phyloP scores from a whole-genome alignment of 2,113 vertebrate species.

The Verasper variegatus region DNA sequence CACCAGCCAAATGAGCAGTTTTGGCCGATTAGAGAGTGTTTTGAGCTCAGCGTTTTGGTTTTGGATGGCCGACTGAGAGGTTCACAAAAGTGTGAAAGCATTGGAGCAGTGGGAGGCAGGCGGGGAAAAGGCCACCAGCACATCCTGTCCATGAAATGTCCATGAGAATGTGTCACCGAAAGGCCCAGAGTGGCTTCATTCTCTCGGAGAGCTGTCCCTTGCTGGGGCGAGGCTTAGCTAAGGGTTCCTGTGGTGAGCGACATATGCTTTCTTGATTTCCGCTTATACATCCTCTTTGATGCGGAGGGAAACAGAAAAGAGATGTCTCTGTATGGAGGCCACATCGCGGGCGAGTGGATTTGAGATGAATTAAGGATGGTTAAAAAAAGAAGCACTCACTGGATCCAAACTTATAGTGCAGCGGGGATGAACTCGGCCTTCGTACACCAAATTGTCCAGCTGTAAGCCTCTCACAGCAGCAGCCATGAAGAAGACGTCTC shows the following conservation, averaged over 20 bases:
- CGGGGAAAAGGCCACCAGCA: constrained; percentile 23
- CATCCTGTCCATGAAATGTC: constrained; percentile 45
- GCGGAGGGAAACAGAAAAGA: constrained; percentile 37
- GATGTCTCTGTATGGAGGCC: constrained; percentile 52
- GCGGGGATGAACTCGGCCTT: constrained; percentile 29
- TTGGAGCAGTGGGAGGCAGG: constrained; percentile 14
- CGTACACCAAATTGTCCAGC: constrained; percentile 31
- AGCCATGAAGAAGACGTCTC: constrained; percentile 48
- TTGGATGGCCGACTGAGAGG: constrained; percentile 35
- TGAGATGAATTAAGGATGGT: constrained; percentile 54
- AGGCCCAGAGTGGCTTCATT: constrained; percentile 14
- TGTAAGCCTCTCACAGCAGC: constrained; percentile 38
- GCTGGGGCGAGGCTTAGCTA: constrained; percentile 35
- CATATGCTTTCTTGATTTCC: constrained; percentile 59
- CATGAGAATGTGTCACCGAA: constrained; percentile 40
- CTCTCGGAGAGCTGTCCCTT: constrained; percentile 26
- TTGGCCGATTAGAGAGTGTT: constrained; percentile 64
- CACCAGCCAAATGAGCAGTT: constrained; percentile 61
- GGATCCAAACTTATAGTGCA: constrained; percentile 7
- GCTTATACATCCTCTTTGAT: constrained; percentile 50
- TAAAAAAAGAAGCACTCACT: constrained; percentile 58
- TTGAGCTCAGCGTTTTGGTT: constrained; percentile 42
- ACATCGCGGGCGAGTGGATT: constrained; percentile 50
- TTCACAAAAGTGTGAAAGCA: constrained; percentile 55
- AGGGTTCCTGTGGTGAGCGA: constrained; percentile 36